phyloP scores from a whole-genome alignment of 2,797 vertebrate genomes.

The Anguilla obscura region DNA sequence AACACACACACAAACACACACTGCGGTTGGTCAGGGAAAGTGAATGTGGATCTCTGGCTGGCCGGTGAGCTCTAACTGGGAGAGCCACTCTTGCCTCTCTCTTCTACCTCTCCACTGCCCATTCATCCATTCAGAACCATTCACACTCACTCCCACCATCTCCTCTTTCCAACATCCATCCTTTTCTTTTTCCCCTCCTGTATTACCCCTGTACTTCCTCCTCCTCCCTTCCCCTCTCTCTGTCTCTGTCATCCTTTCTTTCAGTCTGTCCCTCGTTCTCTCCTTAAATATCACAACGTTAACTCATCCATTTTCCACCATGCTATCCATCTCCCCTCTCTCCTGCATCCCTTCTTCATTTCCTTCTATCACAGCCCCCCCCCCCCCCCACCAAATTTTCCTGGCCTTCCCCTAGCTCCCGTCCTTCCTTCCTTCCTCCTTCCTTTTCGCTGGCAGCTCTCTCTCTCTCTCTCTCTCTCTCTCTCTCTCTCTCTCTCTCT shows the following conservation, averaged over 20 bases:
- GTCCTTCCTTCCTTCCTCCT: constrained; percentile 57
- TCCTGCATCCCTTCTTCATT: constrained; percentile 52
- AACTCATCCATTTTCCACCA: background rate
- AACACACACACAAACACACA: constrained; percentile 23
- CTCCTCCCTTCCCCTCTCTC: constrained; percentile 49
- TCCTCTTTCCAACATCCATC: constrained; percentile 51
- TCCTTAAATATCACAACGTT: constrained; percentile 33
- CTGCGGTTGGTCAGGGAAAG: background rate
- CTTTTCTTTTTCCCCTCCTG: constrained; percentile 39
- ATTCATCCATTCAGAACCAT: background rate
- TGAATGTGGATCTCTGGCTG: constrained; percentile 32
- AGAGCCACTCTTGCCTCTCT: constrained; percentile 50
- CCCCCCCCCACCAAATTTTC: constrained; percentile 23
- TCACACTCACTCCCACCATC: background rate
- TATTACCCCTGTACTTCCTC: constrained; percentile 42
- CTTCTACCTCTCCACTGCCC: constrained; percentile 51
- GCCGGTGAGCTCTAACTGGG: constrained; percentile 51
- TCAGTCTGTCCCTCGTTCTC: constrained; percentile 42
- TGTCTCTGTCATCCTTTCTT: constrained; percentile 52
- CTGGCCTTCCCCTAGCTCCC: constrained; percentile 49
- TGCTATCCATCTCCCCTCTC: constrained; percentile 34
- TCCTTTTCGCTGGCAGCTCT: constrained; percentile 60
- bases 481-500: no score
- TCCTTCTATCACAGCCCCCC: constrained; percentile 46
- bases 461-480: constrained; percentile 26